phyloP scores from a whole-genome alignment of 2,797 vertebrate genomes.

The Xyrichtys novacula region DNA sequence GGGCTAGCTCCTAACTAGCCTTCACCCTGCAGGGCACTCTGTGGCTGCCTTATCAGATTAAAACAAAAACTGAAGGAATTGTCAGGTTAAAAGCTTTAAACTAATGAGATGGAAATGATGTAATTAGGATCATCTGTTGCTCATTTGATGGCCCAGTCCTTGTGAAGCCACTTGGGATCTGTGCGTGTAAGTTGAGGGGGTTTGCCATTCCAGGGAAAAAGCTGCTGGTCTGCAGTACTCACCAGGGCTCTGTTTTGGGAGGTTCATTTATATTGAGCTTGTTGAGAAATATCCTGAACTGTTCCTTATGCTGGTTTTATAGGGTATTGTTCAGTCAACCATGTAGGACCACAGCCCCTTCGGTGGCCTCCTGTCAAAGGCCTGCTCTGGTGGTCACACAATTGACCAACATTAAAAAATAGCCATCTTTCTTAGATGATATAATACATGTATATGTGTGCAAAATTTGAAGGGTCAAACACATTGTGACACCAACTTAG shows the following conservation, averaged over 20 bases:
- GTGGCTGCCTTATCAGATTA: constrained; percentile 64
- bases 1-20: constrained; percentile 21
- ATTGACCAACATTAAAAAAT: no score
- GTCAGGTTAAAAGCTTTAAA: constrained; percentile 68
- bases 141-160: constrained; percentile 51
- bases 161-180: constrained; percentile 21
- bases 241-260: not conserved
- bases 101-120: constrained; percentile 73
- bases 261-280: constrained; percentile 8
- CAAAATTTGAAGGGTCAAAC: no score
- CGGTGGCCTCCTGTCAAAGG: no score
- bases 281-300: not conserved
- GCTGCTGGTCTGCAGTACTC: not conserved
- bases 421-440: no score
- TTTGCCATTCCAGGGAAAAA: constrained; percentile 5
- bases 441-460: no score
- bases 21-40: constrained; percentile 46
- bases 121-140: constrained; percentile 74
- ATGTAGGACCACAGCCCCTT: no score
- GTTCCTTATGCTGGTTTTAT: constrained; percentile 3
- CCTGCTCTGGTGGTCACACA: no score
- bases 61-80: constrained; percentile 45
- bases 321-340: not conserved
- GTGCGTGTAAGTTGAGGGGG: constrained; percentile 8
- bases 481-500: no score